These are phyloP conservation scores for Macrotis lagotis DNA, from an alignment of 2,113 vertebrate genomes.

Conservation along the genomic window DNA sequence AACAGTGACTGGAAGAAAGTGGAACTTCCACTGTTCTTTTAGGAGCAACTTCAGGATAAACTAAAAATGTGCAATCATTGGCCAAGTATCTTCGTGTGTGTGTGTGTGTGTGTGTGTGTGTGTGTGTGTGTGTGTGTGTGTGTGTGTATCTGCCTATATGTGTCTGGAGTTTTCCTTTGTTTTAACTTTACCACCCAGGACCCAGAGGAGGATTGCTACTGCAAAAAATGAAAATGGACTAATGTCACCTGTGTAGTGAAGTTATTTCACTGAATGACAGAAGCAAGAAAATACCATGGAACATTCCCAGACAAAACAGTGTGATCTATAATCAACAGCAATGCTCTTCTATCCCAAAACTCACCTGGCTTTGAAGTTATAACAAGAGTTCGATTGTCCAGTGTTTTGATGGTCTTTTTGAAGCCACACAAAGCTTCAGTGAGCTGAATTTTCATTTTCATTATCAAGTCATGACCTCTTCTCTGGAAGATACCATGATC, in stretches of 20 bases:
- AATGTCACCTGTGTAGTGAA: neutral
- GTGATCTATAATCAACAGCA: fast-evolving
- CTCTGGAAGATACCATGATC: slow-evolving; percentile 92
- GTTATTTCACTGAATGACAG: no score
- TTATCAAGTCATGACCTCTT: slow-evolving; percentile 88
- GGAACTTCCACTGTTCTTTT: neutral
- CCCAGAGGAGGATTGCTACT: neutral
- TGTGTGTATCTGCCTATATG: no score
- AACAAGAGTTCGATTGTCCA: slow-evolving; percentile 91
- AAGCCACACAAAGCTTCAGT: slow-evolving; percentile 96
- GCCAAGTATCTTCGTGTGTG: neutral
- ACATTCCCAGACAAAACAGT: neutral
- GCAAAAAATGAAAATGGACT: neutral
- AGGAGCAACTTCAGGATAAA: neutral
- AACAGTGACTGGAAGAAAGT: neutral
- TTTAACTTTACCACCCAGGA: neutral
- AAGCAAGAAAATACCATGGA: neutral
- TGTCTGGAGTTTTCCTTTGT: neutral
- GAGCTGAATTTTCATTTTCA: slow-evolving; percentile 93
- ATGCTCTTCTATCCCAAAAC: neutral
- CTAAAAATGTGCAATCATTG: neutral
- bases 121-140: no score
- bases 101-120: no score
- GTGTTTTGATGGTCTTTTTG: slow-evolving; percentile 89
- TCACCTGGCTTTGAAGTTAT: slow-evolving; percentile 90